These are phyloP conservation scores for Chascanopsetta lugubris DNA, from an alignment of 2,113 vertebrate genomes.

Conservation along the genomic window DNA sequence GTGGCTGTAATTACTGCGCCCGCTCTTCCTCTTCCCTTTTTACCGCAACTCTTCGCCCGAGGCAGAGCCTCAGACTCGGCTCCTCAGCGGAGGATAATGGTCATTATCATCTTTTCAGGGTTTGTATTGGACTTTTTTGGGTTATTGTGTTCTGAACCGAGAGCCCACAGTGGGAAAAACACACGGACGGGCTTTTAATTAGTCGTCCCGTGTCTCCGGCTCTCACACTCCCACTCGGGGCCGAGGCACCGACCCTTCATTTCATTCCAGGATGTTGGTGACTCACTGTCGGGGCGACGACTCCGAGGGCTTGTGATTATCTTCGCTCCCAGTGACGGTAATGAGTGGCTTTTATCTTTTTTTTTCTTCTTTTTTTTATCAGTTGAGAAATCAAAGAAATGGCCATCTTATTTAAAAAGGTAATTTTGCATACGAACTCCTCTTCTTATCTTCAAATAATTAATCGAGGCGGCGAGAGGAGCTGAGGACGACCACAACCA, in stretches of 20 bases:
- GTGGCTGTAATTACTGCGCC: slow-evolving; percentile 5
- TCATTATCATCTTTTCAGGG: slow-evolving; percentile 41
- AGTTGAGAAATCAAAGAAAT: slow-evolving; percentile 9
- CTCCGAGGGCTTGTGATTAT: slow-evolving; percentile 21
- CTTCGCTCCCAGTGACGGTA: slow-evolving; percentile 24
- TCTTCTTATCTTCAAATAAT: slow-evolving; percentile 45
- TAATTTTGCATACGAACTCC: slow-evolving; percentile 24
- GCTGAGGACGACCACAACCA: slow-evolving; percentile 3
- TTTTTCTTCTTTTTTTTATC: slow-evolving; percentile 39
- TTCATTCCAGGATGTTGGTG: slow-evolving; percentile 20
- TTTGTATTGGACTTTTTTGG: not conserved
- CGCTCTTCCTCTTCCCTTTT: not conserved
- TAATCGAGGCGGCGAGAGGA: slow-evolving; percentile 42
- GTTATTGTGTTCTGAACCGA: slow-evolving; percentile 16
- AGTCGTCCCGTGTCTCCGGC: slow-evolving; percentile 33
- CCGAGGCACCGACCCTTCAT: slow-evolving; percentile 24
- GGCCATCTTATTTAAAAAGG: slow-evolving; percentile 30
- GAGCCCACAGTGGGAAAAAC: slow-evolving; percentile 17
- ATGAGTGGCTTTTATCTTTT: slow-evolving; percentile 25
- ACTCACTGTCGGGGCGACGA: slow-evolving; percentile 22
- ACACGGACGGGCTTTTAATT: slow-evolving; percentile 55
- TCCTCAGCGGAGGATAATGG: slow-evolving; percentile 21
- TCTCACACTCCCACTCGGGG: slow-evolving; percentile 17
- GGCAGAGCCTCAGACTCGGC: slow-evolving; percentile 1
- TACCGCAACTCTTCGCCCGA: slow-evolving; percentile 1